Evolutionary conservation across 2,113 vertebrate genomes (phyloP).

Genomic region (Tragelaphus imberbis): DNA sequence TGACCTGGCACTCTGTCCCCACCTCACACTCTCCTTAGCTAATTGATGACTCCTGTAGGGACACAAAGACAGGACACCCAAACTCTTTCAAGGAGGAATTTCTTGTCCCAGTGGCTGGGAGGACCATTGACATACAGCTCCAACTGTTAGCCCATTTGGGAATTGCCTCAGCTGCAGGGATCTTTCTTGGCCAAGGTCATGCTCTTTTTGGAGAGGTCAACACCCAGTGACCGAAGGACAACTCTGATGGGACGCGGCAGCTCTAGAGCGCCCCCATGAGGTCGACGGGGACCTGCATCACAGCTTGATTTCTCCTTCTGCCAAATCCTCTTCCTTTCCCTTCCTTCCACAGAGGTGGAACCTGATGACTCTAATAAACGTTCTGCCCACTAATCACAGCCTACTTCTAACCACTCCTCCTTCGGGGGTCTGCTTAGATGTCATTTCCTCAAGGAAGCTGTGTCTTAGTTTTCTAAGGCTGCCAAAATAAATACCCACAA

Average conservation of each 20-base stretch:
- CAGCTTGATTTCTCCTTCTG: not conserved
- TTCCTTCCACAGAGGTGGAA: not conserved
- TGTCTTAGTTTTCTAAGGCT: not conserved
- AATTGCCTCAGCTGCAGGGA: not conserved
- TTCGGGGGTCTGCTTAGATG: not conserved
- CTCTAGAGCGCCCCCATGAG: not conserved
- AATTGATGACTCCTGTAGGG: not conserved
- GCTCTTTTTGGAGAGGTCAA: not conserved
- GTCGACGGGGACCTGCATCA: accelerated
- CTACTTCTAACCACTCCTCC: not conserved
- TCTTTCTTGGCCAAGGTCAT: not conserved
- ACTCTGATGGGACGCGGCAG: not conserved
- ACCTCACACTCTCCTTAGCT: not conserved
- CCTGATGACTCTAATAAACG: not conserved
- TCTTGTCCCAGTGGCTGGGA: not conserved
- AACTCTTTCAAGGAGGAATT: not conserved
- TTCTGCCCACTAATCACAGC: not conserved
- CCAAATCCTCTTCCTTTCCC: not conserved
- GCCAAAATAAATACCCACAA: not conserved
- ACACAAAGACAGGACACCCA: not conserved
- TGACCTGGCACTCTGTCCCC: not conserved
- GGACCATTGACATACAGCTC: not conserved
- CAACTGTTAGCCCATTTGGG: not conserved
- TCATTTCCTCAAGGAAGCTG: not conserved
- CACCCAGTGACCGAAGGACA: not conserved